A percentile compares a stretch with the other conserved stretches of the same genome.
These are phyloP conservation scores for Chromis chromis DNA, from an alignment of 2,797 vertebrate species.

Conservation along the genomic window DNA sequence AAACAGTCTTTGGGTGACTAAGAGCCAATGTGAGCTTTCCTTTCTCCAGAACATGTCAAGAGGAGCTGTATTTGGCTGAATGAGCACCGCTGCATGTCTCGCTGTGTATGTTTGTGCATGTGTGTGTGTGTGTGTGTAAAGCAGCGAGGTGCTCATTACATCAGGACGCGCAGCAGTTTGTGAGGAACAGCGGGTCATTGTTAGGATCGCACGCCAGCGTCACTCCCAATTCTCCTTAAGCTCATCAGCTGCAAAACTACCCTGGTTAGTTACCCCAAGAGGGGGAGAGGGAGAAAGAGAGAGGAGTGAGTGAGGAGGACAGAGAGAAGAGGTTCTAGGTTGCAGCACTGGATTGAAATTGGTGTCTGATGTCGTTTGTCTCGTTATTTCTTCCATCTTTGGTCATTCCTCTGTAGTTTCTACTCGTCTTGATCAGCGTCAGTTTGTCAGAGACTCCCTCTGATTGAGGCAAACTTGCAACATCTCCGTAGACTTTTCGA, in stretches of 20 bases:
- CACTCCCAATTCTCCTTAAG: slow-evolving; percentile 51
- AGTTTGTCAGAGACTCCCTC: not conserved
- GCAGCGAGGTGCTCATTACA: slow-evolving; percentile 50
- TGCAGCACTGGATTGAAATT: not conserved
- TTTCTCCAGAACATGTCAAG: slow-evolving; percentile 28
- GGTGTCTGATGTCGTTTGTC: not conserved
- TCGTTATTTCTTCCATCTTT: not conserved
- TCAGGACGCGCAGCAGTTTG: slow-evolving; percentile 50
- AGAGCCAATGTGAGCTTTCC: slow-evolving; percentile 43
- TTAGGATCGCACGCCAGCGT: slow-evolving; percentile 60
- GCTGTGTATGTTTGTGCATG: slow-evolving; percentile 27
- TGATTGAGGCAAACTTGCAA: not conserved
- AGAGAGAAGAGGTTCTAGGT: not conserved
- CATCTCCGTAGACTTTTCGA: too few species aligned
- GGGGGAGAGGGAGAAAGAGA: slow-evolving; percentile 6
- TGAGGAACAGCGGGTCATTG: slow-evolving; percentile 70
- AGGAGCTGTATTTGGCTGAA: slow-evolving; percentile 29
- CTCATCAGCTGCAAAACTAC: slow-evolving; percentile 30
- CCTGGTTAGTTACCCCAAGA: slow-evolving; percentile 19
- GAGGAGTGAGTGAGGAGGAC: slow-evolving; percentile 2
- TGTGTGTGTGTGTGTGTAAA: slow-evolving; percentile 31
- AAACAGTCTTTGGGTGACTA: slow-evolving; percentile 34
- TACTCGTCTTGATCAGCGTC: not conserved
- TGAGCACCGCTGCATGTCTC: slow-evolving; percentile 18
- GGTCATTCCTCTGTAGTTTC: not conserved